Base-by-base conservation (phyloP, 2,797 vertebrate genomes). In the Iguana delicatissima region DNA sequence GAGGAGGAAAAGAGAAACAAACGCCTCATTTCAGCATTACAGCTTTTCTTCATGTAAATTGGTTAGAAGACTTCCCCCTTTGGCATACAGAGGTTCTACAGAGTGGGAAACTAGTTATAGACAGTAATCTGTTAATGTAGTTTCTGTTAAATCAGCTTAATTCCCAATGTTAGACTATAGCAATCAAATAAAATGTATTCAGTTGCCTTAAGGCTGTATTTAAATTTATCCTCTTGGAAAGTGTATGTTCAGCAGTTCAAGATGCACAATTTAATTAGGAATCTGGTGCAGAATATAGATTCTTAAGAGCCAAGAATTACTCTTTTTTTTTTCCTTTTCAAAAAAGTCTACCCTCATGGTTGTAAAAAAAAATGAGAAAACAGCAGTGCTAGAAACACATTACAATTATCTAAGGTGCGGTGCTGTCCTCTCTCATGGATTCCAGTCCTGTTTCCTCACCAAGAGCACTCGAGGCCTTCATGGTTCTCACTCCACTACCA, bases 141-240 rank as follows among this genome's bases (percentile, higher is more conserved):
- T 52, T 77, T 55, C 55, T 42, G 12, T 59, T 42, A 32, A 62
- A 24, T n/a, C 42, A 62, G 14, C 12, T 73, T 84, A 26, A 62
- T 84, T 64, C 20, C 77, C 55, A 52, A 13, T 14, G 14, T 14
- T 74, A n/a, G 72, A 16, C 72, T 74, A 32, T 22, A 57, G 10
- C 67, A 42, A 8, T 83, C 38, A 69, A 57, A 24, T 67, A 67
- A 50, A 76, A 89, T 55, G 2, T 64, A 84, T 79, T 84, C 0
- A 80, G 38, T 32, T 85, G n/a, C 67, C 46, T 89, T 69, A 80
- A 46, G 26, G 59, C n/a, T 55, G 9, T 42, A 55, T 85, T 38
- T 85, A 35, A 79, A 85, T 85, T 55, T 80, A 32, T 14, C 35
- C n/a, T 52, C 46, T 35, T 80, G 50, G 35, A 85, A 89, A 89